These are phyloP conservation scores for Urechis unicinctus DNA, from an alignment of 2,888 invertebrate species.

Conservation along the genomic window DNA sequence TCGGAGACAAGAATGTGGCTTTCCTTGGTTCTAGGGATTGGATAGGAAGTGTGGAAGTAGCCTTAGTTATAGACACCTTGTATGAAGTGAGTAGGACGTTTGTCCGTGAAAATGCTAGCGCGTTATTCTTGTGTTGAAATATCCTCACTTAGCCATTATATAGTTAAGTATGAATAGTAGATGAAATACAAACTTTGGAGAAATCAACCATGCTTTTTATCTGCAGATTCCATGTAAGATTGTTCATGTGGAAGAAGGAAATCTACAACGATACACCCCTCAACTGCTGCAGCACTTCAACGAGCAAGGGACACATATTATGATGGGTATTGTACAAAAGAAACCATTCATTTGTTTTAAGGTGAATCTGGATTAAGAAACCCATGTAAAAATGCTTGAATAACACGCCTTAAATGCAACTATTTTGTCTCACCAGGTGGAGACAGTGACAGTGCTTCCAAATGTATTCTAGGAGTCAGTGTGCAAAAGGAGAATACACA, in stretches of 20 bases:
- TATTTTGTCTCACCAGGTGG: slow-evolving; percentile 59
- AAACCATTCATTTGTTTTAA: not conserved
- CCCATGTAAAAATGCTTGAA: no score
- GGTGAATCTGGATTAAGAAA: no score
- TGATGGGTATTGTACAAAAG: slow-evolving; percentile 63
- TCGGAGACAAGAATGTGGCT: slow-evolving; percentile 81
- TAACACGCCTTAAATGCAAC: no score
- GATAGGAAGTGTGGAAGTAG: slow-evolving; percentile 97
- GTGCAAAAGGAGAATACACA: slow-evolving; percentile 13
- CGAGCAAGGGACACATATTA: slow-evolving; percentile 61
- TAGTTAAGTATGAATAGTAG: no score
- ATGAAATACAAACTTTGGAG: no score
- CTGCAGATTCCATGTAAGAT: slow-evolving; percentile 65
- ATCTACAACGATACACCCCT: slow-evolving; percentile 55
- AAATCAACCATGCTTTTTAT: slow-evolving; percentile 13
- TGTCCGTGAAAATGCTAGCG: no score
- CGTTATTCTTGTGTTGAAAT: no score
- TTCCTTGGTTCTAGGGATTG: slow-evolving; percentile 87
- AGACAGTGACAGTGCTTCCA: slow-evolving; percentile 59
- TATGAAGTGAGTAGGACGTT: slow-evolving; percentile 56
- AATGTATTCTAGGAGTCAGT: slow-evolving; percentile 62
- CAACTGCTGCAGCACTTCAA: slow-evolving; percentile 59
- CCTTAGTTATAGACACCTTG: slow-evolving; percentile 78
- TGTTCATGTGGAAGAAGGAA: slow-evolving; percentile 59
- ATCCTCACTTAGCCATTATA: not conserved